Evolutionary conservation across 2,113 vertebrate species (phyloP).

Genomic region (Calypte anna): DNA sequence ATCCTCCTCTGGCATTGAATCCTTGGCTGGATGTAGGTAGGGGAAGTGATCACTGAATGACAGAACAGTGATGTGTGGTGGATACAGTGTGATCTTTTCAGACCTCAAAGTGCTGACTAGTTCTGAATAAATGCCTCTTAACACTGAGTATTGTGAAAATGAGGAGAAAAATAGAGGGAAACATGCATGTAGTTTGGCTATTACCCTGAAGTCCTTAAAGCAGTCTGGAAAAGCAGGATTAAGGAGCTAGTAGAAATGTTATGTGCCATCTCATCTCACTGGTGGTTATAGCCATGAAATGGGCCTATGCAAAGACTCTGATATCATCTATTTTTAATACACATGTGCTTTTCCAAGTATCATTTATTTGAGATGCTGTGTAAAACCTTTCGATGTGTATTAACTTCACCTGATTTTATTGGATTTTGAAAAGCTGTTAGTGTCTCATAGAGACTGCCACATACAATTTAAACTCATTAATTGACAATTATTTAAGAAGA

Average conservation of each 20-base stretch:
- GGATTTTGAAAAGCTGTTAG: constrained; percentile 32
- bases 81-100: background rate
- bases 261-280: background rate
- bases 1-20: background rate
- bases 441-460: constrained; percentile 25
- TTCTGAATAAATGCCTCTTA: background rate
- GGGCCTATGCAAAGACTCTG: background rate
- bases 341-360: background rate
- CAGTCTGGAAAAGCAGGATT: background rate
- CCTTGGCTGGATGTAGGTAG: background rate
- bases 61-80: background rate
- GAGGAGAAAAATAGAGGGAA: background rate
- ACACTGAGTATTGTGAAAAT: background rate
- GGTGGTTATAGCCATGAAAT: background rate
- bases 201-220: background rate
- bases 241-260: background rate
- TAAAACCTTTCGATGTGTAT: background rate
- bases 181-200: background rate
- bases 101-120: background rate
- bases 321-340: background rate
- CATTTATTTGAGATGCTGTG: background rate
- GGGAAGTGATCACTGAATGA: background rate
- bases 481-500: constrained; percentile 42
- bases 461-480: constrained; percentile 45
- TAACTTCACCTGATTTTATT: constrained; percentile 43